Evolutionary conservation across 1,140 invertebrate genomes (phyloP).

Genomic region (Scaptomyza montana): DNA sequence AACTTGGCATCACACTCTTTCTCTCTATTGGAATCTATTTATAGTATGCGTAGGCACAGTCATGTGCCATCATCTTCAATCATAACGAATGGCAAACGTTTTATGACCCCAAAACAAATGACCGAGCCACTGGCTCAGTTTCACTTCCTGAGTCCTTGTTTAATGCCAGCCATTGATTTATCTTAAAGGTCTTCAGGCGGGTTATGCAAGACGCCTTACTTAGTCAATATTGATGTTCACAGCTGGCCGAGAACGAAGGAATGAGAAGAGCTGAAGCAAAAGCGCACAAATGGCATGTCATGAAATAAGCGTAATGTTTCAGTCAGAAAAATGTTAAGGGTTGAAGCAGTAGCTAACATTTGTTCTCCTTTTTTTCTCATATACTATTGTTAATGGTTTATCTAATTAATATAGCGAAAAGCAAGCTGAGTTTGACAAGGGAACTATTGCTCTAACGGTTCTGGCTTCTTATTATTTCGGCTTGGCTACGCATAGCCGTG

Average conservation of each 20-base stretch:
- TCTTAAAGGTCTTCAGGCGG: neutral
- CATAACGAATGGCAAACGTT: slow-evolving; percentile 38
- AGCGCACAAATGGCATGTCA: slow-evolving; percentile 21
- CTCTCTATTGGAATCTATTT: too few relatives aligned
- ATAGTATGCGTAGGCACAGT: neutral
- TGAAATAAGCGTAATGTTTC: slow-evolving; percentile 66
- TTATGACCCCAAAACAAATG: slow-evolving; percentile 24
- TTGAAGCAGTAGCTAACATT: neutral
- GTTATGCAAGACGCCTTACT: slow-evolving; percentile 30
- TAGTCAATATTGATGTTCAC: slow-evolving; percentile 57
- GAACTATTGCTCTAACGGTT: too few relatives aligned
- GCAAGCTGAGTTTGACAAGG: slow-evolving; percentile 14
- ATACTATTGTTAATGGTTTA: slow-evolving; percentile 10
- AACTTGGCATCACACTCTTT: neutral
- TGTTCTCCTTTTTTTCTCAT: slow-evolving; percentile 15
- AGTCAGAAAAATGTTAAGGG: neutral
- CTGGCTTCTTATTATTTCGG: slow-evolving; percentile 38
- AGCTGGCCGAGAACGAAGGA: slow-evolving; percentile 7
- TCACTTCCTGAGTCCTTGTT: neutral
- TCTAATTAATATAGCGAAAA: slow-evolving; percentile 61
- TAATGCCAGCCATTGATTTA: slow-evolving; percentile 16
- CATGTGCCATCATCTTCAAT: slow-evolving; percentile 55
- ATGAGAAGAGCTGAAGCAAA: neutral
- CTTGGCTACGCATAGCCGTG: slow-evolving; percentile 52
- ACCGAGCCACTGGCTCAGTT: slow-evolving; percentile 5